Evolutionary conservation across 2,888 invertebrate genomes (phyloP).

Genomic region (Allygus modestus): DNA sequence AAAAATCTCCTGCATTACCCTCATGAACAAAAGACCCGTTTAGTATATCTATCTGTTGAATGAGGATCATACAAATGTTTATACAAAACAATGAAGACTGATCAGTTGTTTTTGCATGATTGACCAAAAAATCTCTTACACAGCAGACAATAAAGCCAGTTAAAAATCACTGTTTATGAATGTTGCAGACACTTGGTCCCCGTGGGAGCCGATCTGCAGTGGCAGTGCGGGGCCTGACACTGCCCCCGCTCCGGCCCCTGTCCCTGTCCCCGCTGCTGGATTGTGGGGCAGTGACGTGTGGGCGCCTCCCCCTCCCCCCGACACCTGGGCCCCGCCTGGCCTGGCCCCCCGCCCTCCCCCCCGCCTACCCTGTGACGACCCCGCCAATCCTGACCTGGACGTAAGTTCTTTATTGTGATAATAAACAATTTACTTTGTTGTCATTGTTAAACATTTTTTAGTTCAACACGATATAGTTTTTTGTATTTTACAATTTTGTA

Average conservation of each 20-base stretch:
- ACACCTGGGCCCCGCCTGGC: constrained; percentile 71
- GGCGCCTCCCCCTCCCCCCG: constrained; percentile 74
- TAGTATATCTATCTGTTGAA: no score
- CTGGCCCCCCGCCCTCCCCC: constrained; percentile 68
- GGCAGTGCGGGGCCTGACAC: constrained; percentile 56
- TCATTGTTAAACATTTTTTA: constrained; percentile 35
- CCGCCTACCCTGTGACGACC: constrained; percentile 2
- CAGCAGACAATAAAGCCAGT: no score
- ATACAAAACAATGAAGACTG: no score
- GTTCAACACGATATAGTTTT: no score
- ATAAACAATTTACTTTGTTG: background rate
- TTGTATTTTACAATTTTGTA: no score
- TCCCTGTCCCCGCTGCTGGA: constrained; percentile 68
- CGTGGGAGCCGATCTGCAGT: constrained; percentile 67
- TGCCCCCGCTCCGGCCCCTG: constrained; percentile 60
- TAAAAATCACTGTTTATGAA: no score
- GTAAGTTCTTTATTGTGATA: constrained; percentile 6
- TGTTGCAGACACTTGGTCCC: constrained; percentile 66
- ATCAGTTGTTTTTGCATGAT: no score
- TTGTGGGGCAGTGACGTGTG: constrained; percentile 74
- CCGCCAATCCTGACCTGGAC: constrained; percentile 30
- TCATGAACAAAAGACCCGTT: no score
- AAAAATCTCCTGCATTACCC: no score
- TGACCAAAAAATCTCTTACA: no score
- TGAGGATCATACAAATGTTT: no score